Base-by-base conservation (phyloP, 2,888 invertebrate genomes). In the Apoda limacodes region DNA sequence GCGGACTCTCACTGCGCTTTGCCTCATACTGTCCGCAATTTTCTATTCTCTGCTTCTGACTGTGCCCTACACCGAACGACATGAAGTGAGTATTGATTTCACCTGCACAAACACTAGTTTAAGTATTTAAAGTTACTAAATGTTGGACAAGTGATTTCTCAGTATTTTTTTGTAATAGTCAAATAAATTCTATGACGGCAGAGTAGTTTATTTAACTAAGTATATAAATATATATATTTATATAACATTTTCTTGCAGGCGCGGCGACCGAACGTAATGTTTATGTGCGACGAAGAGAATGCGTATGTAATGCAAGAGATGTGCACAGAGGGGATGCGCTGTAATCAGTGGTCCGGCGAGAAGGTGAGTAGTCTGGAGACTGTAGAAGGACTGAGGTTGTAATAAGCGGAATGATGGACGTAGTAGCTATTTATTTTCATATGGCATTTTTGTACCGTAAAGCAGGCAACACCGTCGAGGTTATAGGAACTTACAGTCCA, bases 301-400 rank as follows among this genome's bases (percentile, higher is more conserved):
- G 90, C 89, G 1, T 82, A 84, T 26, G 84, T 92, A 25, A 83
- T 88, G 55, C 90, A 91, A 61, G 88, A 90, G 57, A 83, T 87
- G 25, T 90, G 90, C 60, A 83, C 84, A 12, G 84, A 84, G 43
- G 85, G 85, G 35, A 82, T 82, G 55, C 83, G 82, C 3, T 91
- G 91, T 54, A 85, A 87, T 52, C 81, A 84, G 28, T 90, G 89
- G 88, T 70, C 82, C 5, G 72, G 82, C 32, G 76, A 82, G 45
- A 82, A 83, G 74, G 82, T 82, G n/a, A n/a, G n/a, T n/a, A n/a
- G n/a, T n/a, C n/a, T n/a, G n/a, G n/a, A n/a, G n/a, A n/a, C n/a
- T n/a, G n/a, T n/a, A n/a, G n/a, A n/a, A n/a, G n/a, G n/a, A n/a
- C n/a, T n/a, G n/a, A n/a, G n/a, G n/a, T n/a, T n/a, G n/a, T n/a